Evolutionary conservation across 2,113 vertebrate genomes (phyloP), one percentile per base, ranked within the genome.

Genomic region (Paramormyrops kingsleyae): DNA sequence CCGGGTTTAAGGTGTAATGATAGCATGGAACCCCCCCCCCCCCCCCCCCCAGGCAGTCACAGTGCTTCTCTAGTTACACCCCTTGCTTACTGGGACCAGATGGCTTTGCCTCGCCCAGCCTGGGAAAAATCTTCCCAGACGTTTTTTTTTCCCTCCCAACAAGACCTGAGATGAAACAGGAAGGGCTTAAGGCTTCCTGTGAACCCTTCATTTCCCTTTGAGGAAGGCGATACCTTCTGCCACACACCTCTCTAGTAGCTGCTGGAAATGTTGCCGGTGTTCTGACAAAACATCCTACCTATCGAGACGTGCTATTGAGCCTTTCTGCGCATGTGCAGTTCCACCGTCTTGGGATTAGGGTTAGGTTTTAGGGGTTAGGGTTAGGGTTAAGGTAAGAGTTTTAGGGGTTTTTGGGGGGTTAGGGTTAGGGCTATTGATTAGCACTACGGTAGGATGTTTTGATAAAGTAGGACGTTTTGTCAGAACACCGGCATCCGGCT

Each of bases 81-180:
- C 80, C 56, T 91, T 91, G 90, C 92, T 93, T 93, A 93, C 90
- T 91, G 89, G 92, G 89, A 91, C 92, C 95, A 96, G 94, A 95
- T 96, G 96, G 94, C 93, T 94, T 90, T 91, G 77, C 88, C 92
- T 91, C 50, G n/a, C 88, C 15, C 44, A 87, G 56, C 87, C 84
- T 93, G 93, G 89, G 92, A 91, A 94, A 94, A 94, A 90, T 15
- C 46, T 50, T 84, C 87, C 92, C 91, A 93, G 49, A 35, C 24
- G 19, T 56, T 83, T 44, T 85, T 47, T 84, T 42, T n/a, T 62
- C 5, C 31, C 27, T 56, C 24, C n/a, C 50, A 74, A 35, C 46
- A 70, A 89, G 50, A 50, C 39, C 3, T 19, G 87, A 62, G 42
- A 88, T 66, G 31, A 59, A 24, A 44, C 47, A 52, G 70, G 35